Evolutionary conservation across 2,113 vertebrate species (phyloP).

Genomic region (Actenoides hombroni): DNA sequence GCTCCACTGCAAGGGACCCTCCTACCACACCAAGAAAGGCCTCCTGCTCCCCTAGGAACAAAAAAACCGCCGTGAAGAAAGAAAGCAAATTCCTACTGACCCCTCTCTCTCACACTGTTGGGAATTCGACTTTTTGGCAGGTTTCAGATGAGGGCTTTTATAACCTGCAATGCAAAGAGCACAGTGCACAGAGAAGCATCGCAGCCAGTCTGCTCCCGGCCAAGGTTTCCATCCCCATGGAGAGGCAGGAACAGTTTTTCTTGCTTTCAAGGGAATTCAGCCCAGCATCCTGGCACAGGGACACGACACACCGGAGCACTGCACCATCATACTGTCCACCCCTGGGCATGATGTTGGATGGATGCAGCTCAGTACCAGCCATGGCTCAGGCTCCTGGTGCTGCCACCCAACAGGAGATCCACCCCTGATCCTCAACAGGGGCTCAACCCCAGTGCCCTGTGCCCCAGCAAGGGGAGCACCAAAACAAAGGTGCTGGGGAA

Average conservation of each 20-base stretch:
- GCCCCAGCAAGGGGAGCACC: rapidly evolving
- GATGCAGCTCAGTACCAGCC: neutral
- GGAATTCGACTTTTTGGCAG: neutral
- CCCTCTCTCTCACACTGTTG: neutral
- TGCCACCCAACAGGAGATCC: neutral
- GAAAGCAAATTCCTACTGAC: neutral
- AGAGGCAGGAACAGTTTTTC: neutral
- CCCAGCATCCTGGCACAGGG: neutral
- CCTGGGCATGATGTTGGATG: neutral
- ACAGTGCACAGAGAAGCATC: neutral
- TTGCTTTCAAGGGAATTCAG: neutral
- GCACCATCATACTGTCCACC: rapidly evolving
- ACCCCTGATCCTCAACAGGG: neutral
- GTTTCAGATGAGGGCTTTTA: neutral
- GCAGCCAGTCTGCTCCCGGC: neutral
- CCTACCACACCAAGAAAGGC: neutral
- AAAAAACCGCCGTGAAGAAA: neutral
- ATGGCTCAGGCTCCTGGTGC: neutral
- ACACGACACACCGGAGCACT: rapidly evolving
- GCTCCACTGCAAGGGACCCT: neutral
- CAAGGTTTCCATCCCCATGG: neutral
- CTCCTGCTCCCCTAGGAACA: neutral
- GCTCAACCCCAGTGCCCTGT: neutral
- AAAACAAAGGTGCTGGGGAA: neutral
- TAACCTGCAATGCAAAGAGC: neutral